phyloP scores from a whole-genome alignment of 2,797 vertebrate genomes.

The Microchirus variegatus region DNA sequence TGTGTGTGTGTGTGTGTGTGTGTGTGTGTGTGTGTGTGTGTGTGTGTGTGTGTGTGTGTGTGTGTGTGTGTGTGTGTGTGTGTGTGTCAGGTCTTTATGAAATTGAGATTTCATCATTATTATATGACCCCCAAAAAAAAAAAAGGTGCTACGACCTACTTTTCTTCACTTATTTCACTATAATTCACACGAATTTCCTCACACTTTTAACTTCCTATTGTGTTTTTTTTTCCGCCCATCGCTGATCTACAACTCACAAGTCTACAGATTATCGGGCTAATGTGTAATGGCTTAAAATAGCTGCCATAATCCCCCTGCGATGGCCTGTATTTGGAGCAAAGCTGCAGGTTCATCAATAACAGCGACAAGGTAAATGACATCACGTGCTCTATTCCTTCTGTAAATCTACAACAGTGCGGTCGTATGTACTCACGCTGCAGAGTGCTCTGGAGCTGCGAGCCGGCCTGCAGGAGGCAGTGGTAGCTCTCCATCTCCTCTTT shows the following conservation, averaged over 20 bases:
- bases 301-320: conserved; percentile 66
- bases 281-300: conserved; percentile 62
- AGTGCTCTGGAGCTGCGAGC: conserved; percentile 84
- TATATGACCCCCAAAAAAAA: too few species aligned
- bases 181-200: too few species aligned
- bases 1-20: too few species aligned
- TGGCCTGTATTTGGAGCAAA: conserved; percentile 40
- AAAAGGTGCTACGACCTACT: too few species aligned
- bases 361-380: conserved; percentile 11
- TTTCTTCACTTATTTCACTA: too few species aligned
- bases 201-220: too few species aligned
- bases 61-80: too few species aligned
- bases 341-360: conserved; percentile 52
- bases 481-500: conserved; percentile 87
- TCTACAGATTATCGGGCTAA: conserved; percentile 23
- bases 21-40: too few species aligned
- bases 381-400: conserved; percentile 21
- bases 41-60: too few species aligned
- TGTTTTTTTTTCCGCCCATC: not conserved
- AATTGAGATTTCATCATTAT: too few species aligned
- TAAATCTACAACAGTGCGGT: too few species aligned
- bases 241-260: conserved; percentile 11
- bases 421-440: conserved; percentile 88
- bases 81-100: too few species aligned
- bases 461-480: conserved; percentile 85